These are phyloP conservation scores for Suricata suricatta DNA, from an alignment of 2,113 vertebrate genomes.

Conservation along the genomic window DNA sequence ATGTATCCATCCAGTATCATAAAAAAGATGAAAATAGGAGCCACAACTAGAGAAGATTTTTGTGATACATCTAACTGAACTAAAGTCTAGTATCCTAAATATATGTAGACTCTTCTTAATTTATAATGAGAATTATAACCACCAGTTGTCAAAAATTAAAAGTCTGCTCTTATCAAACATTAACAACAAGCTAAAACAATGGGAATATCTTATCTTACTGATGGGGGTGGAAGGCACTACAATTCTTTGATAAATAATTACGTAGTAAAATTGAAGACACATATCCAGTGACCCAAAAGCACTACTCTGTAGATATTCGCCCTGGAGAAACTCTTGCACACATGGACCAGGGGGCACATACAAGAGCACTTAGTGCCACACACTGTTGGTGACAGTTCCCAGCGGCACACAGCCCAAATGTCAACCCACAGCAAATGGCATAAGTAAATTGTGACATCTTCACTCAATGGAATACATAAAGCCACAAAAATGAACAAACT, in stretches of 20 bases:
- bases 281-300: neutral
- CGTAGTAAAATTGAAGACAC: neutral
- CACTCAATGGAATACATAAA: neutral
- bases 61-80: neutral
- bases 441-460: neutral
- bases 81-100: neutral
- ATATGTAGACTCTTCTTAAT: neutral
- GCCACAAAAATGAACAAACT: neutral
- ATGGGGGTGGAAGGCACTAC: neutral
- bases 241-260: neutral
- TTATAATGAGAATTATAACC: neutral
- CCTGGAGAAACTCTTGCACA: neutral
- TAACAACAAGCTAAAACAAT: neutral
- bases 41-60: neutral
- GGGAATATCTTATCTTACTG: neutral
- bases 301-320: neutral
- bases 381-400: neutral
- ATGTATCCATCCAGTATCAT: neutral
- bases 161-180: neutral
- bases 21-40: neutral
- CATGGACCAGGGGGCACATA: rapidly evolving
- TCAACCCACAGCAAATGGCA: neutral
- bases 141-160: neutral
- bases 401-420: neutral
- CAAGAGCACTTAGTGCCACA: neutral